Conservation (phyloP, 1,140 invertebrate genomes). For the Tribolium madens region DNA sequence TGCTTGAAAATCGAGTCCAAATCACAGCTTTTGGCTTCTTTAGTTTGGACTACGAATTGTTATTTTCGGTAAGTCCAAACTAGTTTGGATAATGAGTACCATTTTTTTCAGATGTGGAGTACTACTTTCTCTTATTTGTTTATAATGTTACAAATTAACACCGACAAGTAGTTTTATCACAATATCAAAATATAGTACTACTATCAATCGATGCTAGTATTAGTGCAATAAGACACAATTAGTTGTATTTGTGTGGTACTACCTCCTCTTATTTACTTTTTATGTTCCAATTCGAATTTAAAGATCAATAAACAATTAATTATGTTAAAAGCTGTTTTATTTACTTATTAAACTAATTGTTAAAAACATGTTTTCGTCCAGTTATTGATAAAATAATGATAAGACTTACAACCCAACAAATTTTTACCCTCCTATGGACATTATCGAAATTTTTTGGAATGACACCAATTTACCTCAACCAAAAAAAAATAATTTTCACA, state of each 20-base stretch:
- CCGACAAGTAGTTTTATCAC: neutral
- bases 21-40: slow-evolving; percentile 39
- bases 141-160: slow-evolving; percentile 47
- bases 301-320: too few relatives aligned
- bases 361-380: too few relatives aligned
- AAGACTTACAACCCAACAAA: neutral
- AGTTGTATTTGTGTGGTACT: too few relatives aligned
- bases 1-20: slow-evolving; percentile 35
- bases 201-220: too few relatives aligned
- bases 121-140: slow-evolving; percentile 45
- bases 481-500: neutral
- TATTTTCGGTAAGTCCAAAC: slow-evolving; percentile 36
- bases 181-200: too few relatives aligned
- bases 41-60: slow-evolving; percentile 38
- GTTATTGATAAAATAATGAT: too few relatives aligned
- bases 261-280: too few relatives aligned
- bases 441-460: neutral
- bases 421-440: neutral
- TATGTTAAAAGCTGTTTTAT: too few relatives aligned
- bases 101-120: slow-evolving; percentile 39
- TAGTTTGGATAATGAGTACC: neutral
- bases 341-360: too few relatives aligned
- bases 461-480: neutral
- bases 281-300: too few relatives aligned
- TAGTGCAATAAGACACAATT: too few relatives aligned